Base-by-base conservation (phyloP, 2,888 invertebrate species). In the Zhuqinia jingwanae region DNA sequence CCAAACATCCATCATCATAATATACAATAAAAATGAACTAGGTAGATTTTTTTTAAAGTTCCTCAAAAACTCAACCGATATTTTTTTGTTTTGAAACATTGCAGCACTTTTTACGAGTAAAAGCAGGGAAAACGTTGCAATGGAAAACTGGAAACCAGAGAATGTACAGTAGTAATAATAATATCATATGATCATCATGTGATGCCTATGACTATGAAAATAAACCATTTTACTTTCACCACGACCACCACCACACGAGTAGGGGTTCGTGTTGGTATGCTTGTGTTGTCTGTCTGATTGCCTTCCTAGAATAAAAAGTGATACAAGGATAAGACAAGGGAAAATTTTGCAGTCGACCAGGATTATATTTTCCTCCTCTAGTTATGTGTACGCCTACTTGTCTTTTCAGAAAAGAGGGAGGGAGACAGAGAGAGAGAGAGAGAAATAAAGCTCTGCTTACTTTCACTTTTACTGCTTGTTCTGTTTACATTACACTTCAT, bases 401-500 rank as follows among this genome's bases (percentile, higher is more conserved):
- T 3, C 60, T 10, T 60, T 10, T n/a, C 47, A 47, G n/a, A 11
- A 15, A 47, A 11, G 47, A 47, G 15, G 15, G 47, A 17, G 56
- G 56, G 2, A 17, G 56, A 60, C 60, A 11, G 0, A n/a, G n/a
- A n/a, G n/a, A n/a, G n/a, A n/a, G n/a, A n/a, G n/a, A n/a, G n/a
- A 50, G 50, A 50, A 13, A n/a, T 5, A 2, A 15, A n/a, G 13
- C 50, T 50, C 50, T n/a, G 13, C 50, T 50, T 15, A n/a, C n/a
- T 15, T n/a, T n/a, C 13, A n/a, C 50, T 15, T 13, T 50, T 15
- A n/a, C 45, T 68, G 30, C 68, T 45, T 42, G 42, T 68, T 45
- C 22, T 68, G 68, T 68, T 68, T 68, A 68, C 68, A 45, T 68
- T 68, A 45, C 68, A 68, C 68, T 45, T 68, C 65, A 65, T 65